These are phyloP conservation scores for Setipinna tenuifilis DNA, from an alignment of 2,797 vertebrate species.

Conservation along the genomic window DNA sequence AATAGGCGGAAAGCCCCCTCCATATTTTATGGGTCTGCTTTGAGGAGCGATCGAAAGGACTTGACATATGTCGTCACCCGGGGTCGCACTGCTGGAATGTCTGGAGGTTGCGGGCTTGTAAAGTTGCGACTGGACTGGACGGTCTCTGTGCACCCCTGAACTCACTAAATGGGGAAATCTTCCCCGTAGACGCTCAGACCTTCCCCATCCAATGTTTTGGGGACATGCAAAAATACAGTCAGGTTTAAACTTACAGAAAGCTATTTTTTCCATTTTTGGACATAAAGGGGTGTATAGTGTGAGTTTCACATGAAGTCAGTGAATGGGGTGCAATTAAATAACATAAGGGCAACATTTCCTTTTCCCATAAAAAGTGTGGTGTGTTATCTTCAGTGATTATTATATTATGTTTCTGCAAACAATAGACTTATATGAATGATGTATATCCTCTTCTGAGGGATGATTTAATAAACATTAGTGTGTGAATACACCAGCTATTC, in stretches of 20 bases:
- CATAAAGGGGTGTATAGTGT: too few species aligned
- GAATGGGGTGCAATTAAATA: too few species aligned
- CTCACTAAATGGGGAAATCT: not conserved
- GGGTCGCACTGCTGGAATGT: constrained; percentile 43
- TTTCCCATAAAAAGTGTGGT: too few species aligned
- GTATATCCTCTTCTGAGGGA: too few species aligned
- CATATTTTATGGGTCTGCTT: not conserved
- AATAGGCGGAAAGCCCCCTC: not conserved
- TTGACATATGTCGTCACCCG: constrained; percentile 28
- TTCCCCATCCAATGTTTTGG: not conserved
- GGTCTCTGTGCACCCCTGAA: not conserved
- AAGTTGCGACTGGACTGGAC: not conserved
- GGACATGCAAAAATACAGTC: not conserved
- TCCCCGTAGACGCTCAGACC: not conserved
- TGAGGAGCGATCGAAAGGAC: constrained; percentile 17
- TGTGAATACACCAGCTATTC: too few species aligned
- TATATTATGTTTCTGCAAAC: too few species aligned
- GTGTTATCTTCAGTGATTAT: too few species aligned
- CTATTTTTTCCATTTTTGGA: too few species aligned
- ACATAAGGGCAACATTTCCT: too few species aligned
- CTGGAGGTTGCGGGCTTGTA: constrained; percentile 11
- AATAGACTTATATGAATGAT: too few species aligned
- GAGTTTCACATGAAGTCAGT: too few species aligned
- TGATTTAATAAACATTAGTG: too few species aligned
- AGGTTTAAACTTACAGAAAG: not conserved